Conservation (phyloP, 2,888 invertebrate genomes). For the Drosophila robusta region DNA sequence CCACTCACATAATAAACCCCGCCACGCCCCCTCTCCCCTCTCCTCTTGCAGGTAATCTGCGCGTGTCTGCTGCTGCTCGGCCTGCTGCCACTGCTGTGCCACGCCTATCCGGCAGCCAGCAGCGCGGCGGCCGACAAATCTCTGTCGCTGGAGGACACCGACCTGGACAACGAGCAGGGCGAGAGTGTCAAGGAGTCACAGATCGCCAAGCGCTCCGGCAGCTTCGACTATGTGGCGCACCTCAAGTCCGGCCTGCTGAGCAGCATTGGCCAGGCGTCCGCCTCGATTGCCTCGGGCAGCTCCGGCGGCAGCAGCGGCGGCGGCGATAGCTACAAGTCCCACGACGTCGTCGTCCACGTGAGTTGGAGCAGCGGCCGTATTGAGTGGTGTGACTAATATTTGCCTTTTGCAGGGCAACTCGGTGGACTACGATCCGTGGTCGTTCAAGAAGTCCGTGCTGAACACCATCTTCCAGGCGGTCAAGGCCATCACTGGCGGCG, state of each 20-base stretch:
- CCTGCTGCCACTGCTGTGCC: constrained; percentile 76
- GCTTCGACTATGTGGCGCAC: constrained; percentile 83
- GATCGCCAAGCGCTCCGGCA: constrained; percentile 83
- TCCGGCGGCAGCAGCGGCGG: constrained; percentile 82
- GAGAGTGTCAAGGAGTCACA: constrained; percentile 80
- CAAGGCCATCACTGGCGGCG: constrained; percentile 94
- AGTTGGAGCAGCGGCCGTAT: constrained; percentile 8
- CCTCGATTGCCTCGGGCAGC: constrained; percentile 84
- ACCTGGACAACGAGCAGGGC: constrained; percentile 80
- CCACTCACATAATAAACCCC: background rate
- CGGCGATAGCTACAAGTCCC: constrained; percentile 73
- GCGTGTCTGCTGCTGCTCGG: constrained; percentile 58
- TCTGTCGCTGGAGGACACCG: constrained; percentile 75
- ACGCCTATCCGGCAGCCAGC: constrained; percentile 69
- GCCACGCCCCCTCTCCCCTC: background rate
- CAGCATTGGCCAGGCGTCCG: constrained; percentile 84
- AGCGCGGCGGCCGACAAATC: constrained; percentile 63
- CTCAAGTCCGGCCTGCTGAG: constrained; percentile 83
- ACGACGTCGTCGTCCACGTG: constrained; percentile 77
- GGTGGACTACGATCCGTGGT: constrained; percentile 88
- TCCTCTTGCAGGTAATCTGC: constrained; percentile 50
- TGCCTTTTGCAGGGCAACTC: constrained; percentile 77
- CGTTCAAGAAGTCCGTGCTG: constrained; percentile 92
- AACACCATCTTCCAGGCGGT: constrained; percentile 94
- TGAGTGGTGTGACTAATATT: background rate